Evolutionary conservation across 2,797 vertebrate species (phyloP).

Genomic region (Phrynocephalus vlangalii): DNA sequence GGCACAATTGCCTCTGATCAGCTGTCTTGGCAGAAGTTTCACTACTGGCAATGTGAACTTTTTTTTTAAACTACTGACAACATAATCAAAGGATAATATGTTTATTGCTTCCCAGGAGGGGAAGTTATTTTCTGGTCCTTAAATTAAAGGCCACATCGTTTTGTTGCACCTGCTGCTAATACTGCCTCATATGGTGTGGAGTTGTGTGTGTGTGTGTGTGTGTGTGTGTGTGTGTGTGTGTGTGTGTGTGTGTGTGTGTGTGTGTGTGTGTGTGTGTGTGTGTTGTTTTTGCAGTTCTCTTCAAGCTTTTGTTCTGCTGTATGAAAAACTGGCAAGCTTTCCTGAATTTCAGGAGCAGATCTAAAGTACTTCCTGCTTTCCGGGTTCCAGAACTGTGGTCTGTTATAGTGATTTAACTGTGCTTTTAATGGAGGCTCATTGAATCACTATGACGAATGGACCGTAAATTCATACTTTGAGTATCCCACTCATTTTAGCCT

Average conservation of each 20-base stretch:
- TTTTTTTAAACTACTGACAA: constrained; percentile 14
- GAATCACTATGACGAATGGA: background rate
- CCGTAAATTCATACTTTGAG: background rate
- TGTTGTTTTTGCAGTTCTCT: background rate
- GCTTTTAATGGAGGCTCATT: background rate
- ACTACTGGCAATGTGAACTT: constrained; percentile 38
- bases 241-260: too few relatives aligned
- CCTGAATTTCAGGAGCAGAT: background rate
- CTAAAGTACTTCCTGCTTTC: background rate
- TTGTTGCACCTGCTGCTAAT: constrained; percentile 30
- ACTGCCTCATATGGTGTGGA: background rate
- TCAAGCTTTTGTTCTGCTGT: background rate
- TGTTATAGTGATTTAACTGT: background rate
- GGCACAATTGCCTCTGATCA: constrained; percentile 37
- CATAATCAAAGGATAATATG: constrained; percentile 19
- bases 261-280: too few relatives aligned
- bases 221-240: too few relatives aligned
- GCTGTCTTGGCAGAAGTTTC: constrained; percentile 29
- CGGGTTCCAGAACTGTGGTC: background rate
- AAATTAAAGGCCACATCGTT: background rate
- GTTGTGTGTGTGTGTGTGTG: too few relatives aligned
- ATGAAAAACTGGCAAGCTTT: constrained; percentile 1
- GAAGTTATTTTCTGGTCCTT: constrained; percentile 9
- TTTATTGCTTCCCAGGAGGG: constrained; percentile 26
- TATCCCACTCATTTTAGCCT: background rate